phyloP scores from a whole-genome alignment of 2,113 vertebrate genomes.

The Prunella fulvescens region DNA sequence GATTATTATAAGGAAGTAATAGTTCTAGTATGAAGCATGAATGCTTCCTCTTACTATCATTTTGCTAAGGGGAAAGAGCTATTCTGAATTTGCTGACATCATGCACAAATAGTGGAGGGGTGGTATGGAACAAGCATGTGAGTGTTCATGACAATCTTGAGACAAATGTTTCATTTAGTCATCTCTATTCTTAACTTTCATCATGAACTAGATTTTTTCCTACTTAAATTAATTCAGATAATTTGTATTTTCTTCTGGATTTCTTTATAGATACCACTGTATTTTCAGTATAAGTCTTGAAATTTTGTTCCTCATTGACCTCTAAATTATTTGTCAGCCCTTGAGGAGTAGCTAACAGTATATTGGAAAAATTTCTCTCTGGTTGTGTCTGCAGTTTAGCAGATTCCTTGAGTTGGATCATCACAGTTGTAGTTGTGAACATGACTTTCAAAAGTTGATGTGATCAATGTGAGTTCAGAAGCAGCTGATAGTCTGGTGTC shows the following conservation, averaged over 20 bases:
- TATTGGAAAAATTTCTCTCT: neutral
- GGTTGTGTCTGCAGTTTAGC: neutral
- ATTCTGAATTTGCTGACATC: neutral
- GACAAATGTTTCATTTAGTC: neutral
- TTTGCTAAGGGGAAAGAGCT: neutral
- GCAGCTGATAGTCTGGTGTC: neutral
- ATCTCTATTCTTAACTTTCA: neutral
- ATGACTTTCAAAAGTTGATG: neutral
- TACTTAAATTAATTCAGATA: neutral
- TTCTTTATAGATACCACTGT: neutral
- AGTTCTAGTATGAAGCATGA: neutral
- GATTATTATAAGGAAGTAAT: neutral
- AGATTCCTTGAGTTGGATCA: neutral
- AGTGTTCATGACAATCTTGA: neutral
- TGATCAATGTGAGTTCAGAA: neutral
- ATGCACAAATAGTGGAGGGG: neutral
- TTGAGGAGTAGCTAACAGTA: neutral
- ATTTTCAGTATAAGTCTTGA: neutral
- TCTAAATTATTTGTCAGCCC: neutral
- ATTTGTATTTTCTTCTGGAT: neutral
- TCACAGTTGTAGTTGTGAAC: neutral
- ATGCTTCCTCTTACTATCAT: neutral
- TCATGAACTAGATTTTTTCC: neutral
- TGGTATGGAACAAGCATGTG: neutral
- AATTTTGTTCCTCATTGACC: neutral